phyloP scores from a whole-genome alignment of 1,140 invertebrate genomes.

The Nasonia giraulti region DNA sequence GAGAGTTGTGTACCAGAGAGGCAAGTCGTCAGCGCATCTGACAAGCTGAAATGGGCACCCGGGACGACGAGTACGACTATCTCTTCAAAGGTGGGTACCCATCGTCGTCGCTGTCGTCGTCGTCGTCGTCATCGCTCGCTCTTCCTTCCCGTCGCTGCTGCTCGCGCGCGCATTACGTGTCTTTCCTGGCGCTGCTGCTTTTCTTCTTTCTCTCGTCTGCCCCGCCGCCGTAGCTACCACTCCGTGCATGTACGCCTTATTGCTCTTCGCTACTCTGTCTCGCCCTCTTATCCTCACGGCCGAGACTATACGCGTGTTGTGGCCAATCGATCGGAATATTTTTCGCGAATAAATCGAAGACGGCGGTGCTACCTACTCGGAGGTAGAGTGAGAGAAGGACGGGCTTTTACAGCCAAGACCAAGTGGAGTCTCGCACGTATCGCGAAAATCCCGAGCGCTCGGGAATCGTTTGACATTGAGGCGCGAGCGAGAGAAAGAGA shows the following conservation, averaged over 20 bases:
- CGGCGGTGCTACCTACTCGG: neutral
- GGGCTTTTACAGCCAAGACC: neutral
- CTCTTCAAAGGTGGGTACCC: slow-evolving; percentile 96
- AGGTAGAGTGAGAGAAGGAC: neutral
- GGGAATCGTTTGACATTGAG: slow-evolving; percentile 63
- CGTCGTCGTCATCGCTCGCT: slow-evolving; percentile 9
- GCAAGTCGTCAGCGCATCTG: slow-evolving; percentile 43
- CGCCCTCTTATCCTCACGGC: neutral
- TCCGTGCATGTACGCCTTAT: slow-evolving; percentile 5
- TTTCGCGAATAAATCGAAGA: neutral
- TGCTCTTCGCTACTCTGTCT: neutral
- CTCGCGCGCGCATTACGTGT: neutral
- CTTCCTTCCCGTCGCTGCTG: neutral
- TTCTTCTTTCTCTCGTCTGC: neutral
- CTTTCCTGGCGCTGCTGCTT: neutral
- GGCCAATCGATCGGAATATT: slow-evolving; percentile 33
- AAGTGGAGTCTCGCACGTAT: neutral
- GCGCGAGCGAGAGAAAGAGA: slow-evolving; percentile 14
- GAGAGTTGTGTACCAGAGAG: slow-evolving; percentile 28
- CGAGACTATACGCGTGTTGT: neutral
- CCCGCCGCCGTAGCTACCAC: neutral
- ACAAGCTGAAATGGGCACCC: slow-evolving; percentile 87
- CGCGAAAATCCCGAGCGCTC: slow-evolving; percentile 16
- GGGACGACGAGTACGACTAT: slow-evolving; percentile 99
- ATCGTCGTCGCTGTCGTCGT: neutral